Conservation (phyloP, 1,140 invertebrate species). For the Trypoxylus dichotomus region DNA sequence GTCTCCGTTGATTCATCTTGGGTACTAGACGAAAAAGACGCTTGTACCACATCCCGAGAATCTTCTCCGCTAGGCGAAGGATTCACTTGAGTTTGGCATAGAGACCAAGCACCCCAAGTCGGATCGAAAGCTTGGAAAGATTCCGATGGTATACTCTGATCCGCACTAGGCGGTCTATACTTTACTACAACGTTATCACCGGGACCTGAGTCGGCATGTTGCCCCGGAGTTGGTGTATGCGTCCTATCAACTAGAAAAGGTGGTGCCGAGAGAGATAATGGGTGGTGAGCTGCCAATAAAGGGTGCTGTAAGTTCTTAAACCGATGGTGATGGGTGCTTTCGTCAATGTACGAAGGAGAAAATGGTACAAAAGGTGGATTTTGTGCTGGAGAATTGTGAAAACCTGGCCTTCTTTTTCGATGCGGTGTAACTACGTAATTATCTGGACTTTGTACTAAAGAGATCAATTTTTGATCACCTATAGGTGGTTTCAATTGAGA, state of each 20-base stretch:
- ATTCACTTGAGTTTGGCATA: slow-evolving; percentile 66
- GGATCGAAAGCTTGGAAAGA: slow-evolving; percentile 52
- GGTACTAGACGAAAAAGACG: slow-evolving; percentile 48
- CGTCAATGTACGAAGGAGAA: slow-evolving; percentile 69
- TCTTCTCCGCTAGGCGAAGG: slow-evolving; percentile 46
- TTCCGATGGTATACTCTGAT: slow-evolving; percentile 57
- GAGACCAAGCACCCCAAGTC: slow-evolving; percentile 69
- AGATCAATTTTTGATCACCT: slow-evolving; percentile 62
- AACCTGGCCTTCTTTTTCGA: slow-evolving; percentile 78
- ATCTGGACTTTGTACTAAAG: slow-evolving; percentile 67
- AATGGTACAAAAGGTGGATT: slow-evolving; percentile 84
- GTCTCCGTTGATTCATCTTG: slow-evolving; percentile 58
- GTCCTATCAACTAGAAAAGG: slow-evolving; percentile 66
- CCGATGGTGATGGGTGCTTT: slow-evolving; percentile 54
- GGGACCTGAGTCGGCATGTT: slow-evolving; percentile 54
- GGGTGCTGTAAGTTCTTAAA: slow-evolving; percentile 52
- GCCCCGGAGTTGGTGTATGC: slow-evolving; percentile 58
- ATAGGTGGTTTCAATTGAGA: slow-evolving; percentile 61
- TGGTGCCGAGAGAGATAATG: slow-evolving; percentile 68
- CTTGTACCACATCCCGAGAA: slow-evolving; percentile 55
- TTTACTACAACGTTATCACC: slow-evolving; percentile 63
- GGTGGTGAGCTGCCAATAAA: slow-evolving; percentile 61
- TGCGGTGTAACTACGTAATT: slow-evolving; percentile 83
- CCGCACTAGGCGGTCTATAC: slow-evolving; percentile 70
- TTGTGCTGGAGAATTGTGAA: slow-evolving; percentile 81